Percentiles rank a stretch among this genome's conserved stretches.
These are phyloP conservation scores for Falco cherrug DNA, from an alignment of 2,797 vertebrate species.

Conservation along the genomic window DNA sequence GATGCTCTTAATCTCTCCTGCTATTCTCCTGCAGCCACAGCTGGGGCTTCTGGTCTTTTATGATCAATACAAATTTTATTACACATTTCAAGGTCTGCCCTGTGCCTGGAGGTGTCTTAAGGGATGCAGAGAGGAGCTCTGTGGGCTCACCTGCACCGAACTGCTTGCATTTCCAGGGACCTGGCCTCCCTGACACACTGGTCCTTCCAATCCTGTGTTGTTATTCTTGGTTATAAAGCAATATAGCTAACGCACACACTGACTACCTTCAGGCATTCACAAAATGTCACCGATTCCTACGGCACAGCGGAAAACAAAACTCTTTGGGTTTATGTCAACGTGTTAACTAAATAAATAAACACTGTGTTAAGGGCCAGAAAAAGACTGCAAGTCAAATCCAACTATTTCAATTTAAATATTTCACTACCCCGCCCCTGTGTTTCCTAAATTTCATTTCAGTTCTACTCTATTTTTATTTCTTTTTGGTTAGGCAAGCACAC, in stretches of 20 bases:
- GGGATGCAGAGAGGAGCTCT: neutral
- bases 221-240: neutral
- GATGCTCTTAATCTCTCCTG: neutral
- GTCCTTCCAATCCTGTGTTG: neutral
- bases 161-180: neutral
- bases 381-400: neutral
- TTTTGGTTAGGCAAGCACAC: neutral
- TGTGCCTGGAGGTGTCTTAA: no score
- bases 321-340: neutral
- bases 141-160: no score
- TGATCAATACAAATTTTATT: no score
- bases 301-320: neutral
- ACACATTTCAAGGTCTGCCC: neutral
- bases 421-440: neutral
- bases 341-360: neutral
- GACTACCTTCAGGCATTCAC: neutral
- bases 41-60: neutral
- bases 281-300: neutral
- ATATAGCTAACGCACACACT: accelerated
- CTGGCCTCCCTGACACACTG: accelerated
- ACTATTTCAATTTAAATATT: neutral
- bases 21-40: neutral
- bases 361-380: neutral
- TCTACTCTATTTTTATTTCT: neutral
- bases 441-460: neutral